Evolutionary conservation across 1,140 invertebrate genomes (phyloP).

Genomic region (Spodoptera frugiperda): DNA sequence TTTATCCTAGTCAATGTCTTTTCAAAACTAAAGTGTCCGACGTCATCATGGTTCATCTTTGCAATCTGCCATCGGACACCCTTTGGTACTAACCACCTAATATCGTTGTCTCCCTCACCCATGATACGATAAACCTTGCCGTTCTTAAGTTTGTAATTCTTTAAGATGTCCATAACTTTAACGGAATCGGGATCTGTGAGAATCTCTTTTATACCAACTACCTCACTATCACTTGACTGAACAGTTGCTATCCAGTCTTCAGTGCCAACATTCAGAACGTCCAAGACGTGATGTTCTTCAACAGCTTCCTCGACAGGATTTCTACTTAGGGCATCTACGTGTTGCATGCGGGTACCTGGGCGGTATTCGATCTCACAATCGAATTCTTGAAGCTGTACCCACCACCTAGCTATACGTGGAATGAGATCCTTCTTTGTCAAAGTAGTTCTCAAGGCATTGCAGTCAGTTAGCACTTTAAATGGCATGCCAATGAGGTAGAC

Average conservation of each 20-base stretch:
- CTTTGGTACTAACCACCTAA: too few species aligned
- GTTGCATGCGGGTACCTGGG: not conserved
- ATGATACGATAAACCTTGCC: too few species aligned
- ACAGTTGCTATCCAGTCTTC: too few species aligned
- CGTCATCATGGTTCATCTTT: slow-evolving; percentile 1
- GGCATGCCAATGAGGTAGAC: slow-evolving; percentile 16
- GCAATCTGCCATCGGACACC: too few species aligned
- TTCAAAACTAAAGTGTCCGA: not conserved
- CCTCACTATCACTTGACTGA: not conserved
- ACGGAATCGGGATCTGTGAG: too few species aligned
- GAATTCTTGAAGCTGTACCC: slow-evolving; percentile 12
- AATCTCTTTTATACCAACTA: too few species aligned
- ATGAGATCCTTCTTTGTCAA: not conserved
- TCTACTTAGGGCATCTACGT: slow-evolving; percentile 15
- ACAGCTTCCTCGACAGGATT: not conserved
- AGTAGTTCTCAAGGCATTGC: too few species aligned
- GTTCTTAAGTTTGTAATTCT: too few species aligned
- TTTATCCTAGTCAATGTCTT: not conserved
- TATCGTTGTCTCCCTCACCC: too few species aligned
- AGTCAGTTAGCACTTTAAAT: not conserved
- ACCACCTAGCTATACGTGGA: not conserved
- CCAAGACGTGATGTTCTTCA: not conserved
- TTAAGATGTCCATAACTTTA: too few species aligned
- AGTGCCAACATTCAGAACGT: not conserved
- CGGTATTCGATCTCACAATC: slow-evolving; percentile 5